Conservation (phyloP, 2,888 invertebrate genomes). For the Heliconius erato region DNA sequence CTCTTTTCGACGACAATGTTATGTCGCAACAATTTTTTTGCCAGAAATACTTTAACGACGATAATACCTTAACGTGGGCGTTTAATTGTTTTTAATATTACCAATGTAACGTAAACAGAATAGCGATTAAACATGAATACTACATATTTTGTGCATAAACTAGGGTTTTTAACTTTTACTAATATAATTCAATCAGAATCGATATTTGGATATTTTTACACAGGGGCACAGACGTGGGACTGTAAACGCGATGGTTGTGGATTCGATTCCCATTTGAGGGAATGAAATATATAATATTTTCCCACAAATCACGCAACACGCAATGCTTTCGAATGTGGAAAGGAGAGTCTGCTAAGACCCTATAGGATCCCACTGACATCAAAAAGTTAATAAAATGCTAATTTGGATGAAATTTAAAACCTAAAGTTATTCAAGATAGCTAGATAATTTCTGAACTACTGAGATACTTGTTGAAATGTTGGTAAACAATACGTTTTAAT, state of each 20-base stretch:
- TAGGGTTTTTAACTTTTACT: neutral
- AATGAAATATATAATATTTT: too few relatives aligned
- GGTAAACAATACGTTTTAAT: neutral
- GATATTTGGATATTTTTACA: neutral
- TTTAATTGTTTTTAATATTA: constrained; percentile 31
- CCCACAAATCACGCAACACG: too few relatives aligned
- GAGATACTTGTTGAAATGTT: neutral
- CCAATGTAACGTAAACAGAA: constrained; percentile 17
- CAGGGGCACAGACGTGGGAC: too few relatives aligned
- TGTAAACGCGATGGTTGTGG: too few relatives aligned
- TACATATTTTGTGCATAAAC: neutral
- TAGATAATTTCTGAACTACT: neutral
- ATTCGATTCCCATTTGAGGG: too few relatives aligned
- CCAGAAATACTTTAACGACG: constrained; percentile 17
- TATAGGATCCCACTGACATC: too few relatives aligned
- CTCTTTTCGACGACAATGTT: neutral
- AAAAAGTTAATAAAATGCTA: too few relatives aligned
- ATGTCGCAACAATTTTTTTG: neutral
- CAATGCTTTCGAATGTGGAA: too few relatives aligned
- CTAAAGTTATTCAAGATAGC: neutral
- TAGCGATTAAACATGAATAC: neutral
- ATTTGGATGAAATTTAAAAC: neutral
- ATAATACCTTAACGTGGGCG: constrained; percentile 20
- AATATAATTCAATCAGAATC: neutral
- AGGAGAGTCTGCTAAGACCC: too few relatives aligned